Conservation (phyloP, 2,888 invertebrate species). For the Apodemia zela region DNA sequence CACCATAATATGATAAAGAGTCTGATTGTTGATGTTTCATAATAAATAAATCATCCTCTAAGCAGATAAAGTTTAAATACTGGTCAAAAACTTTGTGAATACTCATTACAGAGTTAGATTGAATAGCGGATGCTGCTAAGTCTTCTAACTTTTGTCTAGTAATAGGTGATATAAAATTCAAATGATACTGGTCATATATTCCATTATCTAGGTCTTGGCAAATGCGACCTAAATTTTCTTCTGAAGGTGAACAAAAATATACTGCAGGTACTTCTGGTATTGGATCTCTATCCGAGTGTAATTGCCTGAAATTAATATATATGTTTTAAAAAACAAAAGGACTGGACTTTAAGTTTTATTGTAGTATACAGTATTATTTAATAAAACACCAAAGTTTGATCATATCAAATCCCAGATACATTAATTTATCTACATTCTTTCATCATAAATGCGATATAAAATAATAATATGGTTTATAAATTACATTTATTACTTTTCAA, state of each 20-base stretch:
- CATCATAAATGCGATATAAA: too few relatives aligned
- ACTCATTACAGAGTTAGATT: slow-evolving; percentile 93
- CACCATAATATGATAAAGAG: slow-evolving; percentile 94
- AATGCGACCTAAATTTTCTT: slow-evolving; percentile 97
- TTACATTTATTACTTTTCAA: too few relatives aligned
- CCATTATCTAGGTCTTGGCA: slow-evolving; percentile 93
- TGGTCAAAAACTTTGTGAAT: slow-evolving; percentile 98
- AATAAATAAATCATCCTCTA: slow-evolving; percentile 98
- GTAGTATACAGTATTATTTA: too few relatives aligned
- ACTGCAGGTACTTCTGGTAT: slow-evolving; percentile 99
- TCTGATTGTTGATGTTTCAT: slow-evolving; percentile 96
- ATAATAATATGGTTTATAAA: too few relatives aligned
- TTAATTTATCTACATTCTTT: too few relatives aligned
- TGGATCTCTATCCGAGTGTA: slow-evolving; percentile 93
- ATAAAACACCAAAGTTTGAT: too few relatives aligned
- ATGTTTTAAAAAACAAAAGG: too few relatives aligned
- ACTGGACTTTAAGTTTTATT: too few relatives aligned
- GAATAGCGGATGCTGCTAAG: slow-evolving; percentile 94
- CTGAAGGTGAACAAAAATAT: slow-evolving; percentile 97
- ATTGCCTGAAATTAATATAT: slow-evolving; percentile 79
- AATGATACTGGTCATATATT: slow-evolving; percentile 95
- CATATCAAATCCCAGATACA: too few relatives aligned
- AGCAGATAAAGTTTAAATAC: slow-evolving; percentile 97
- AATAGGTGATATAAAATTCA: slow-evolving; percentile 98
- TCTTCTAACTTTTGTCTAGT: slow-evolving; percentile 96